Evolutionary conservation across 2,888 invertebrate species (phyloP).

Genomic region (Lithophane socia): DNA sequence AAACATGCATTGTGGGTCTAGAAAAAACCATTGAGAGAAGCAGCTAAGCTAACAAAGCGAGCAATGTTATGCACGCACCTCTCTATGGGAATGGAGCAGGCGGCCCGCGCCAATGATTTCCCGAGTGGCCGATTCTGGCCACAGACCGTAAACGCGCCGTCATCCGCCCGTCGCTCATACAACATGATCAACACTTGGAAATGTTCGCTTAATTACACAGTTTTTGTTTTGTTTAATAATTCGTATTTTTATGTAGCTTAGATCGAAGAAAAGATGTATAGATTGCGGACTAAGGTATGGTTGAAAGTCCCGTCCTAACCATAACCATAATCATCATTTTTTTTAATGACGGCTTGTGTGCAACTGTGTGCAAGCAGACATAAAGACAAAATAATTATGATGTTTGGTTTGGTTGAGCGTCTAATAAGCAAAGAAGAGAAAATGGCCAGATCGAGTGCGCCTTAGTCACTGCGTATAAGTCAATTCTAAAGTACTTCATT

Average conservation of each 20-base stretch:
- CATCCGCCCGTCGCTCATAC: constrained; percentile 48
- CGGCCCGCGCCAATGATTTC: constrained; percentile 78
- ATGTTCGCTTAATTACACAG: constrained; percentile 46
- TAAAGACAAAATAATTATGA: neutral
- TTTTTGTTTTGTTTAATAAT: constrained; percentile 14
- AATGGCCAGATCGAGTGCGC: neutral
- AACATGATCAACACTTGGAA: constrained; percentile 40
- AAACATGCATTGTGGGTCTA: neutral
- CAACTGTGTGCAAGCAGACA: no score
- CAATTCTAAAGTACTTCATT: neutral
- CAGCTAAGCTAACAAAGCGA: constrained; percentile 29
- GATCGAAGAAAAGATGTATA: neutral
- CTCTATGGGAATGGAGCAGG: constrained; percentile 31
- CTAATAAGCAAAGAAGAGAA: no score
- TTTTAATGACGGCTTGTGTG: neutral
- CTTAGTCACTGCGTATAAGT: neutral
- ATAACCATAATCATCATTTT: neutral
- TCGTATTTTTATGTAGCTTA: constrained; percentile 3
- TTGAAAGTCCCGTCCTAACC: neutral
- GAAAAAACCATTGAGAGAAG: constrained; percentile 18
- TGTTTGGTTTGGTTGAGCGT: no score
- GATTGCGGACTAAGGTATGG: neutral
- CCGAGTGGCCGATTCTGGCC: constrained; percentile 79
- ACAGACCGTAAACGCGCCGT: constrained; percentile 66
- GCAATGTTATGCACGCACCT: constrained; percentile 51